These are phyloP conservation scores for Aplocera efformata DNA, from an alignment of 2,888 invertebrate genomes.

Conservation along the genomic window DNA sequence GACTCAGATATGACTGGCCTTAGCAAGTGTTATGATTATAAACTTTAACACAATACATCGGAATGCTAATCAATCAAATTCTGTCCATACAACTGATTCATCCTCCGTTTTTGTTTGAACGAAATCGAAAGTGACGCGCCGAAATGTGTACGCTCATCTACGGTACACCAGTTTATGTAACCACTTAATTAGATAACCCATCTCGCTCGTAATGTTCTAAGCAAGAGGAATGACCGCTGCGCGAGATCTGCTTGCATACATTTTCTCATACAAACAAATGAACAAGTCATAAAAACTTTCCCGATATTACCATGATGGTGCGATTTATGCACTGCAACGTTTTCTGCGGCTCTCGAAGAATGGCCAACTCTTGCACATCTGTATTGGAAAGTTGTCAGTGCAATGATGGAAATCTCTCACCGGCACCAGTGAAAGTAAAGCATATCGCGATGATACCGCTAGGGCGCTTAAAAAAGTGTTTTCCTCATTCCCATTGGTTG, in stretches of 20 bases:
- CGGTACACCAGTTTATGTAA: conserved; percentile 26
- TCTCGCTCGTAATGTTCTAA: conserved; percentile 20
- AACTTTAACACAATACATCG: no score
- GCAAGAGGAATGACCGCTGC: conserved; percentile 20
- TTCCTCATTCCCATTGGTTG: conserved; percentile 52
- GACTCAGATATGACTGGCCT: no score
- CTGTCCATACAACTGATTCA: conserved; percentile 13
- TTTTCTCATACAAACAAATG: conserved; percentile 27
- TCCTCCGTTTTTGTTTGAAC: conserved; percentile 17
- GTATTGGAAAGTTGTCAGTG: conserved; percentile 70
- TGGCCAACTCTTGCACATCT: conserved; percentile 51
- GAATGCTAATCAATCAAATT: conserved; percentile 16
- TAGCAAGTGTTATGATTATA: no score
- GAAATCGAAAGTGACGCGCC: conserved; percentile 36
- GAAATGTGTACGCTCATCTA: conserved; percentile 22
- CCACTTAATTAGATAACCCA: conserved; percentile 29
- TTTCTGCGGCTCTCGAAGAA: conserved; percentile 45
- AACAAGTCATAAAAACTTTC: conserved; percentile 50
- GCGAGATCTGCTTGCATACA: conserved; percentile 10
- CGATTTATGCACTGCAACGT: conserved; percentile 56
- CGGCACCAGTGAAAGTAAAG: conserved; percentile 29
- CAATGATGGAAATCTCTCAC: conserved; percentile 62
- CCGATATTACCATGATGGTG: conserved; percentile 48
- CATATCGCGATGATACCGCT: conserved; percentile 35
- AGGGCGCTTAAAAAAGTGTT: conserved; percentile 36